Conservation (phyloP, 2,888 invertebrate species). For the Latrodectus elegans region DNA sequence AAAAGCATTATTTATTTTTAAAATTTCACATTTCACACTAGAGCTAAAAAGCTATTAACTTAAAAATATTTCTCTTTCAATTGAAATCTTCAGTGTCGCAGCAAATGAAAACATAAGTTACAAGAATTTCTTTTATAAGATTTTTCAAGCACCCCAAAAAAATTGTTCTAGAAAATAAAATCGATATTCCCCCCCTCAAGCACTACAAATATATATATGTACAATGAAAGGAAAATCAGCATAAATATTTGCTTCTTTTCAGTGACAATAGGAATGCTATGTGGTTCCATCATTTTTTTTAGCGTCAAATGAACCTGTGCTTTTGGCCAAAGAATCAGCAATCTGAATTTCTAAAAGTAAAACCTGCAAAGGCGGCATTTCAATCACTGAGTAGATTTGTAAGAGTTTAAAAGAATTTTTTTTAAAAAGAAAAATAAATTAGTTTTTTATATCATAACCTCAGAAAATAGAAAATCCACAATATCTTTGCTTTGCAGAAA, state of each 20-base stretch:
- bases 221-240: conserved; percentile 24
- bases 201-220: conserved; percentile 30
- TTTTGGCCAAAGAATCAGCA: conserved; percentile 8
- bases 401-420: background rate
- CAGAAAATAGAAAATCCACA: no score
- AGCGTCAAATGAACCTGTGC: background rate
- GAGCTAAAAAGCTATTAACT: background rate
- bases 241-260: conserved; percentile 7
- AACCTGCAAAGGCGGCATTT: conserved; percentile 16
- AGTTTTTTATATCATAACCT: background rate
- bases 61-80: conserved; percentile 1
- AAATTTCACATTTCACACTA: background rate
- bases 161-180: conserved; percentile 51
- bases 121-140: conserved; percentile 1
- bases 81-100: background rate
- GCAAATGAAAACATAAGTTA: conserved; percentile 8
- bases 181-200: conserved; percentile 32
- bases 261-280: conserved; percentile 41
- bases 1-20: conserved; percentile 5
- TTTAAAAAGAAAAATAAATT: background rate
- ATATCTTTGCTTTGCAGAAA: no score
- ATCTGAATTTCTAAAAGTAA: conserved; percentile 1
- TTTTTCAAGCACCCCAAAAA: conserved; percentile 10
- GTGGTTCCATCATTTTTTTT: conserved; percentile 5
- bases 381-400: background rate